Base-by-base conservation (phyloP, 2,888 invertebrate genomes). In the Sicus ferrugineus region DNA sequence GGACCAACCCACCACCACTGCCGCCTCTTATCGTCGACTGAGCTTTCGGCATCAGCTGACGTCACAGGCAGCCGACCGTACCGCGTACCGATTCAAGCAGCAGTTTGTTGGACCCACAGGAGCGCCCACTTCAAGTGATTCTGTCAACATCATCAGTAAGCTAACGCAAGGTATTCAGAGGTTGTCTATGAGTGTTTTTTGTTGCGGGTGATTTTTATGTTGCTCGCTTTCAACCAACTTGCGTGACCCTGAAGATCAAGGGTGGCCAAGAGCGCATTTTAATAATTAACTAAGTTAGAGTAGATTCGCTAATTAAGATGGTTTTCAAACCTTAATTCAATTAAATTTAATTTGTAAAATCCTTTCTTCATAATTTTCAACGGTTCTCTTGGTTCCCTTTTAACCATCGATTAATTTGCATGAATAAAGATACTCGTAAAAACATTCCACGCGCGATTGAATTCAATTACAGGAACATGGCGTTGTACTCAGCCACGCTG, bases 361-460 rank as follows among this genome's bases (percentile, higher is more conserved):
- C n/a, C n/a, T n/a, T n/a, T n/a, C n/a, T n/a, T n/a, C n/a, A n/a
- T n/a, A n/a, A n/a, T 9, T 38, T 14, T 38, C 14, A 38, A 46
- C 46, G 19, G 9, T 9, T 46, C 19, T 5, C 14, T 46, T 9
- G 46, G n/a, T 46, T 46, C 9, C 14, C 4, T 46, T 46, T n/a
- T n/a, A n/a, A n/a, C 19, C 19, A 46, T 46, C 46, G 46, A 46
- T 46, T 46, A 46, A 46, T 46, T 46, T 46, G 46, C 46, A 46
- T 46, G 19, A 46, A n/a, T n/a, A 46, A 46, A n/a, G n/a, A 46
- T 46, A 9, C 19, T 1, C 7, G 26, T n/a, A 2, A 6, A 56
- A 16, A 30, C 31, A 56, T 31, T 56, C 14, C n/a, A 56, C 31
- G 19, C n/a, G n/a, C 56, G 30, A 56, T 56, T 56, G 11, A 56